Base-by-base conservation (phyloP, 1,140 invertebrate genomes). In the Periplaneta americana region DNA sequence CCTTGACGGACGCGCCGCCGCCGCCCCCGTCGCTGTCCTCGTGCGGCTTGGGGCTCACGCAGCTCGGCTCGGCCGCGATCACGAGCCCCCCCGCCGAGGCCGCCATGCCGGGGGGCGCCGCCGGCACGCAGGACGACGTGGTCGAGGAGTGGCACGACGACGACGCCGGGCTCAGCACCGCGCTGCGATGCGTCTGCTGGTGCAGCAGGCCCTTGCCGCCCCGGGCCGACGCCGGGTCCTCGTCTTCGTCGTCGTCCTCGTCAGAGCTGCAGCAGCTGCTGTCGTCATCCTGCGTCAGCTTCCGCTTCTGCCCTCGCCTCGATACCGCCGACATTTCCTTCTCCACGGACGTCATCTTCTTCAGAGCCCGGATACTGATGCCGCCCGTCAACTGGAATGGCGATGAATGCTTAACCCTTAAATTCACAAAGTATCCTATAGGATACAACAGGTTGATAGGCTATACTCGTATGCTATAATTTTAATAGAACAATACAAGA, bases 1-100 rank as follows among this genome's bases (percentile, higher is more conserved):
- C 97, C 87, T 97, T 96, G 0, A 97, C 96, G 0, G 95, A 95
- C 4, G 94, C 92, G 5, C 89, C 90, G 9, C 87, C 88, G 13
- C 85, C 83, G 39, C 80, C 39, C 36, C 84, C 85, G 83, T 31
- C 36, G 28, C 80, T 82, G 31, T 85, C 87, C 32, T 88, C 88
- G 34, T 37, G 37, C 15, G 35, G 31, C 34, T 75, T 75, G 2
- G 66, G 34, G 17, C 78, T 39, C 35, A 36, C 31, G 11, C 32
- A 35, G 13, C 15, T 76, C 4, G 75, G 75, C n/a, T 39, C 78
- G 9, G 78, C 35, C 18, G 78, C 22, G 28, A 39, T 32, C 10
- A 34, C 39, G 78, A 39, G 34, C n/a, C 37, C 31, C 22, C 34
- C 75, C 9, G 75, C n/a, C 2, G 75, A 33, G 75, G 75, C 9